Evolutionary conservation across 1,140 invertebrate genomes (phyloP).

Genomic region (Drosophila arizonae): DNA sequence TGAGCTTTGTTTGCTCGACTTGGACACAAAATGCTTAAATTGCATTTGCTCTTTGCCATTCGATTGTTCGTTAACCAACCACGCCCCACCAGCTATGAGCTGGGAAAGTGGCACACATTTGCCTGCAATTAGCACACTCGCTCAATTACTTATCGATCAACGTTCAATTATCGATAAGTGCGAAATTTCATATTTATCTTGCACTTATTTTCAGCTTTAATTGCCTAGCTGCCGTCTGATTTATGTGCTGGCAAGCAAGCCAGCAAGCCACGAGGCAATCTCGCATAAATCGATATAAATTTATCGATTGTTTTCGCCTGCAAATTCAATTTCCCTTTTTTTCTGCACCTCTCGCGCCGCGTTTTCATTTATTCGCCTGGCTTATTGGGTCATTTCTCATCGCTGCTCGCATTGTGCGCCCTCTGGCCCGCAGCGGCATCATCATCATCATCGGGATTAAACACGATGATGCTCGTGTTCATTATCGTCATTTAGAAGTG

Average conservation of each 20-base stretch:
- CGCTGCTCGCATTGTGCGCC: not conserved
- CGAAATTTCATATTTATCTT: not conserved
- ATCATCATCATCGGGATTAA: not conserved
- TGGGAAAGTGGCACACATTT: slow-evolving; percentile 20
- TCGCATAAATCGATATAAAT: slow-evolving; percentile 36
- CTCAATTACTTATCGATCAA: slow-evolving; percentile 10
- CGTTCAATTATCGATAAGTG: slow-evolving; percentile 10
- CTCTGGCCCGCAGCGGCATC: not conserved
- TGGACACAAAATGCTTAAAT: not conserved
- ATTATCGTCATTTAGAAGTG: slow-evolving; percentile 44
- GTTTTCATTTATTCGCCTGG: slow-evolving; percentile 25
- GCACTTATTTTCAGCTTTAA: not conserved
- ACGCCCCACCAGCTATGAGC: slow-evolving; percentile 13
- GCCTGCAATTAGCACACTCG: slow-evolving; percentile 3
- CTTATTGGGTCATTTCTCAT: slow-evolving; percentile 41
- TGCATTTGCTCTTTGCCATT: slow-evolving; percentile 13
- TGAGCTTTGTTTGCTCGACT: slow-evolving; percentile 18
- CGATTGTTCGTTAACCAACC: slow-evolving; percentile 22
- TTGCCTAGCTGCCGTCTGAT: not conserved
- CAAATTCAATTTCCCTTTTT: slow-evolving; percentile 44
- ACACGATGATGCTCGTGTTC: slow-evolving; percentile 6
- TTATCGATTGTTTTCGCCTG: slow-evolving; percentile 40
- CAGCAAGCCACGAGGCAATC: not conserved
- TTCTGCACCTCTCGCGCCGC: not conserved
- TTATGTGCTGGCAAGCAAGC: not conserved